A percentile compares a stretch with the other conserved stretches of the same genome.
These are phyloP conservation scores for Trididemnum miniatum DNA, from an alignment of 23 tunicate species.

Conservation along the genomic window DNA sequence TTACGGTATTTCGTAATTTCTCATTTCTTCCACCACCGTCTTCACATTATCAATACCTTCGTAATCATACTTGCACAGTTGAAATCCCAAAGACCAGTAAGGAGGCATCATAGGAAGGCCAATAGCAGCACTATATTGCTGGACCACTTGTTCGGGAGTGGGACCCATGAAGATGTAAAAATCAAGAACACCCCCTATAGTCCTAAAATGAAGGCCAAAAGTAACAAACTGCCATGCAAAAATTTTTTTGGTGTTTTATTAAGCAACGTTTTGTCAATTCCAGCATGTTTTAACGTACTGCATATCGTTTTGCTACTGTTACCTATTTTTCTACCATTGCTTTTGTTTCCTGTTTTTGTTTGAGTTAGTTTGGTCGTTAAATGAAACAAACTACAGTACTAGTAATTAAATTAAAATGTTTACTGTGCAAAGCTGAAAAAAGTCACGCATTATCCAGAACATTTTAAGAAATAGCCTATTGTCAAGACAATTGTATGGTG, in stretches of 20 bases:
- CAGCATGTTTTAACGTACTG: too few species aligned
- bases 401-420: too few species aligned
- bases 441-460: too few species aligned
- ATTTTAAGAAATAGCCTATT: too few species aligned
- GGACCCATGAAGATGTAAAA: constrained; percentile 91
- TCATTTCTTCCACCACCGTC: constrained; percentile 80
- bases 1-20: constrained; percentile 62
- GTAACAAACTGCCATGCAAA: too few species aligned
- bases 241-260: not conserved
- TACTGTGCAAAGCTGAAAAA: too few species aligned
- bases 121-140: constrained; percentile 66
- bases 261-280: not conserved
- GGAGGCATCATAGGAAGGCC: constrained; percentile 93
- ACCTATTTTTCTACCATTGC: too few species aligned
- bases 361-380: too few species aligned
- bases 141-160: constrained; percentile 73
- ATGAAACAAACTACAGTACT: too few species aligned
- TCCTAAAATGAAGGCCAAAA: constrained; percentile 27
- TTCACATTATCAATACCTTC: constrained; percentile 57
- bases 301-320: too few species aligned
- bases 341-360: too few species aligned
- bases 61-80: constrained; percentile 84
- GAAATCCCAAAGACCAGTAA: constrained; percentile 95
- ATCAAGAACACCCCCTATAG: constrained; percentile 89
- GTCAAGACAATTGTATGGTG: too few species aligned